Percentiles rank a stretch among this genome's conserved stretches.
Evolutionary conservation across 2,797 vertebrate species (phyloP).

Genomic region (Gymnothorax reevesii): DNA sequence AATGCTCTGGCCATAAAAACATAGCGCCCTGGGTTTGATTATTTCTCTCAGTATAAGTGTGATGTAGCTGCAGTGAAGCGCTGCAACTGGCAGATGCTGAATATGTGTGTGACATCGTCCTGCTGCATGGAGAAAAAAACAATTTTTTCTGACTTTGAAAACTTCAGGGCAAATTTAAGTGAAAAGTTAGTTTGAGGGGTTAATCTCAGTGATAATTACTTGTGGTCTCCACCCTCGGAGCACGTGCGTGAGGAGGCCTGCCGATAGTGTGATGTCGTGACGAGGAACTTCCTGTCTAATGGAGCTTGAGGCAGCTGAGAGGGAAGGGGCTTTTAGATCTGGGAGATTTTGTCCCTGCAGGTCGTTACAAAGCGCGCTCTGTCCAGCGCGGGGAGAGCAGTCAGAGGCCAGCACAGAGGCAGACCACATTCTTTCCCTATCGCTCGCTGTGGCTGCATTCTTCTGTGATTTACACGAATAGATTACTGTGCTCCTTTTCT

Average conservation of each 20-base stretch:
- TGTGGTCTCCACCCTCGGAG: slow-evolving; percentile 29
- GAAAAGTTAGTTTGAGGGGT: too few species aligned
- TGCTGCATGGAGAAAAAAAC: too few species aligned
- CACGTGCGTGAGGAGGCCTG: slow-evolving; percentile 36
- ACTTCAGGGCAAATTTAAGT: too few species aligned
- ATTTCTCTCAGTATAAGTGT: too few species aligned
- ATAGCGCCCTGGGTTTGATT: too few species aligned
- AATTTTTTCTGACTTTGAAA: too few species aligned
- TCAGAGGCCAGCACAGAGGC: slow-evolving; percentile 22
- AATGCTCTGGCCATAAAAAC: too few species aligned
- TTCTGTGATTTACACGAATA: slow-evolving; percentile 24
- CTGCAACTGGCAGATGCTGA: too few species aligned
- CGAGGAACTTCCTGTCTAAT: slow-evolving; percentile 38
- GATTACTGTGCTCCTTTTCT: slow-evolving; percentile 50
- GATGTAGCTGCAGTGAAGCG: too few species aligned
- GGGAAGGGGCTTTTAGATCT: slow-evolving; percentile 44
- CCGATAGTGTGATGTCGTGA: slow-evolving; percentile 38
- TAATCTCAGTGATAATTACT: slow-evolving; percentile 48
- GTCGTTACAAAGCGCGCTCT: slow-evolving; percentile 28
- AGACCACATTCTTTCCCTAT: slow-evolving; percentile 24
- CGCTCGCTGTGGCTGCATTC: slow-evolving; percentile 34
- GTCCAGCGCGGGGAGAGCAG: slow-evolving; percentile 24
- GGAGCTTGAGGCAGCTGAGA: slow-evolving; percentile 42
- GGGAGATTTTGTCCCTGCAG: background rate
- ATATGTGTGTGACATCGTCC: too few species aligned